These are phyloP conservation scores for Aphaenogaster ashmeadi DNA, from an alignment of 1,140 invertebrate species.

Conservation along the genomic window DNA sequence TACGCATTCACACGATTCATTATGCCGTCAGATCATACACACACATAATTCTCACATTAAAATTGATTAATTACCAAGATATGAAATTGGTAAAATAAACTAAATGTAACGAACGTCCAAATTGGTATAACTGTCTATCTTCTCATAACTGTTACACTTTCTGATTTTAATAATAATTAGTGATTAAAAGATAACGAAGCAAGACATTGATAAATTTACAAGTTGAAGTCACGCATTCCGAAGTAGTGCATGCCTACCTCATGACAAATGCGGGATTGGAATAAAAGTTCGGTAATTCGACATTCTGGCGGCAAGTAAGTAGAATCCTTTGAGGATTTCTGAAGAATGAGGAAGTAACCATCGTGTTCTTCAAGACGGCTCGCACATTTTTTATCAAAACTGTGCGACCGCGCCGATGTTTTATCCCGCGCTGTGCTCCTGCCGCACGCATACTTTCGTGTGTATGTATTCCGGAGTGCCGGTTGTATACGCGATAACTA, in stretches of 20 bases:
- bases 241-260: not conserved
- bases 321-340: not conserved
- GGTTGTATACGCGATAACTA: constrained; percentile 22
- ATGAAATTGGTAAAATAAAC: constrained; percentile 23
- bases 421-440: constrained; percentile 16
- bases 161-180: not conserved
- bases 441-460: constrained; percentile 6
- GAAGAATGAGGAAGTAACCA: constrained; percentile 9
- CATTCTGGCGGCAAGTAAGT: not conserved
- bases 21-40: not conserved
- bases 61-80: constrained; percentile 22
- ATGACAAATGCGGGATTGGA: not conserved
- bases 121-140: constrained; percentile 6
- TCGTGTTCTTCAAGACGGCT: constrained; percentile 5
- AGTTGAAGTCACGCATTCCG: not conserved
- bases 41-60: constrained; percentile 38
- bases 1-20: constrained; percentile 27
- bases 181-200: constrained; percentile 14
- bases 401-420: not conserved
- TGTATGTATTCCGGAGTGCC: not conserved
- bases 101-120: constrained; percentile 5
- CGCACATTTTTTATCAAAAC: constrained; percentile 36
- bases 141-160: constrained; percentile 35
- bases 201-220: not conserved
- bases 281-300: not conserved